Percentiles rank a stretch among this genome's conserved stretches.
Conservation (phyloP, 2,113 vertebrate genomes). For the Dipodomys spectabilis region DNA sequence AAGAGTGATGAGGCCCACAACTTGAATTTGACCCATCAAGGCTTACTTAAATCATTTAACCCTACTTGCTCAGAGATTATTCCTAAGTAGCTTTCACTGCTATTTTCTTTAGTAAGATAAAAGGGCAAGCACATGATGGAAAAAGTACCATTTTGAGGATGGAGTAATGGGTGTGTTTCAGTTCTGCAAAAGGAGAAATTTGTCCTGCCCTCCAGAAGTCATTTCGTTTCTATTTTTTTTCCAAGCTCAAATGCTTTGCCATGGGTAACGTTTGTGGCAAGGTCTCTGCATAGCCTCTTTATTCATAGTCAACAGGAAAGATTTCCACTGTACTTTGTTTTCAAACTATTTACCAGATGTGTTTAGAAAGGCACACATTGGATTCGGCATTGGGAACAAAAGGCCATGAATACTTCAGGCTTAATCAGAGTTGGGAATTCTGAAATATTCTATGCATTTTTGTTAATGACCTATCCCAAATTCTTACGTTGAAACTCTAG, state of each 20-base stretch:
- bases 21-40: slow-evolving; percentile 54
- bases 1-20: slow-evolving; percentile 52
- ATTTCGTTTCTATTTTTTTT: slow-evolving; percentile 59
- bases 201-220: slow-evolving; percentile 46
- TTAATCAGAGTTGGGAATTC: slow-evolving; percentile 1
- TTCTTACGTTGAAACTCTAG: background rate
- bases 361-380: slow-evolving; percentile 37
- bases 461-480: background rate
- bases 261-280: slow-evolving; percentile 19
- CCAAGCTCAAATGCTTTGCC: slow-evolving; percentile 46
- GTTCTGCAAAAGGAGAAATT: slow-evolving; percentile 39
- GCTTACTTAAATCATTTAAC: slow-evolving; percentile 58
- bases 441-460: background rate
- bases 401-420: background rate
- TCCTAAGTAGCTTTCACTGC: slow-evolving; percentile 15
- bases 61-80: slow-evolving; percentile 18
- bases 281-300: slow-evolving; percentile 45
- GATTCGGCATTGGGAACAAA: background rate
- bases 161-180: slow-evolving; percentile 57
- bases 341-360: slow-evolving; percentile 62
- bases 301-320: slow-evolving; percentile 20
- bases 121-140: slow-evolving; percentile 39
- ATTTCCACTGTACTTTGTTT: slow-evolving; percentile 53
- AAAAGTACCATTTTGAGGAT: slow-evolving; percentile 42
- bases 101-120: slow-evolving; percentile 60